Conservation (phyloP, 2,113 vertebrate genomes). For the Megalops atlanticus region DNA sequence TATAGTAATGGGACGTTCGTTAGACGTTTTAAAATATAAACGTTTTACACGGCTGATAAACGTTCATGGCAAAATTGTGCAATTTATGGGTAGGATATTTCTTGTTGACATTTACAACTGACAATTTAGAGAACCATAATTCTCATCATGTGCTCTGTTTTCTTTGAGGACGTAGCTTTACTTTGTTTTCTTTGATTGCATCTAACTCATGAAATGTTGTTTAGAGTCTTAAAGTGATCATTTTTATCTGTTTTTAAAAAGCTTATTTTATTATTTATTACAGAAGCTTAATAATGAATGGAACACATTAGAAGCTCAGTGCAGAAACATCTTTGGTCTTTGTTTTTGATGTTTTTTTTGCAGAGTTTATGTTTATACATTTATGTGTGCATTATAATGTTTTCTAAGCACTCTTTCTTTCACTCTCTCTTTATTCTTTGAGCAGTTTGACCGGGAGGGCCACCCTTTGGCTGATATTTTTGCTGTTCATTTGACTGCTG, state of each 20-base stretch:
- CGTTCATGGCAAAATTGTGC: neutral
- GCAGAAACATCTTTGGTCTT: no score
- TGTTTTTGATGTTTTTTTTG: slow-evolving; percentile 14
- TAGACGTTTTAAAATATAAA: neutral
- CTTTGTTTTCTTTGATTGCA: no score
- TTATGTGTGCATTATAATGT: neutral
- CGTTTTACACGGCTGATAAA: neutral
- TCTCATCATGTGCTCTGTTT: no score
- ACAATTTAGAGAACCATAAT: neutral
- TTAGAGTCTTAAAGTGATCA: neutral
- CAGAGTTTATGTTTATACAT: slow-evolving; percentile 23
- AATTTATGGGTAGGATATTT: no score
- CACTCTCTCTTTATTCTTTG: slow-evolving; percentile 13
- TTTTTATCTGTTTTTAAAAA: neutral
- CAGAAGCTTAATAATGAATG: neutral
- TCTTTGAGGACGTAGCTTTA: no score
- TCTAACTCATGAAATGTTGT: no score
- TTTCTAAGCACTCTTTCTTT: neutral
- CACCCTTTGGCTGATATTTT: slow-evolving; percentile 7
- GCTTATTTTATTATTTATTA: no score
- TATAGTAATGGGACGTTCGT: no score
- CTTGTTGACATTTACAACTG: neutral
- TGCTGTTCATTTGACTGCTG: neutral
- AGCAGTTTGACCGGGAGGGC: slow-evolving; percentile 17
- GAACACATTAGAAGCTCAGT: no score